phyloP scores from a whole-genome alignment of 1,140 invertebrate genomes.

The Linepithema humile region DNA sequence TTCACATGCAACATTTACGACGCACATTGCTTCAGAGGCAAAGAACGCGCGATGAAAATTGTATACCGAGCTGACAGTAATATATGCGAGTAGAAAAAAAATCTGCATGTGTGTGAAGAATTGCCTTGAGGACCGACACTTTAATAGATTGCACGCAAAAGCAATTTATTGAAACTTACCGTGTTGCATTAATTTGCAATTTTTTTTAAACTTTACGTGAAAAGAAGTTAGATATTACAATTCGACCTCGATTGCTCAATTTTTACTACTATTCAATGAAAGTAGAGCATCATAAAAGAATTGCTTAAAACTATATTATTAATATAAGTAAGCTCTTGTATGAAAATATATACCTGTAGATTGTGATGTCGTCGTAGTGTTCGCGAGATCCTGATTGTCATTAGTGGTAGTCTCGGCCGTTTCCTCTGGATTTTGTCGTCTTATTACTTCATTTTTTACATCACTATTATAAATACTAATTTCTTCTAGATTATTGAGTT shows the following conservation, averaged over 20 bases:
- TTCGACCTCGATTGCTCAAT: no score
- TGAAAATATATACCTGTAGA: slow-evolving; percentile 79
- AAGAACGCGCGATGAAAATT: slow-evolving; percentile 20
- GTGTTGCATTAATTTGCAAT: no score
- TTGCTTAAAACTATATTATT: no score
- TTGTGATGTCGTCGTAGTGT: slow-evolving; percentile 49
- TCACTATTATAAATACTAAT: slow-evolving; percentile 77
- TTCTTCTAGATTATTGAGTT: slow-evolving; percentile 82
- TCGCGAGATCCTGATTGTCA: slow-evolving; percentile 73
- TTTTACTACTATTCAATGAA: no score
- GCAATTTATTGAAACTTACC: no score
- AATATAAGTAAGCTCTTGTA: no score
- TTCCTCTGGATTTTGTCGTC: slow-evolving; percentile 62
- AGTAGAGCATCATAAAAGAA: no score
- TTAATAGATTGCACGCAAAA: neutral
- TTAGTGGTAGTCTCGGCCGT: slow-evolving; percentile 66
- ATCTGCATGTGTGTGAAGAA: neutral
- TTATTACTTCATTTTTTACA: slow-evolving; percentile 82
- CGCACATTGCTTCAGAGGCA: neutral
- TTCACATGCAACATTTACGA: slow-evolving; percentile 32
- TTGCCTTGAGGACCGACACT: neutral
- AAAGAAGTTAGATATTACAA: no score
- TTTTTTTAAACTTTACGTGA: no score
- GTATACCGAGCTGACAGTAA: neutral
- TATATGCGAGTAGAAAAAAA: neutral